A percentile compares a stretch with the other conserved stretches of the same genome.
Evolutionary conservation across 2,797 vertebrate genomes (phyloP).

Genomic region (Muscicapa striata): DNA sequence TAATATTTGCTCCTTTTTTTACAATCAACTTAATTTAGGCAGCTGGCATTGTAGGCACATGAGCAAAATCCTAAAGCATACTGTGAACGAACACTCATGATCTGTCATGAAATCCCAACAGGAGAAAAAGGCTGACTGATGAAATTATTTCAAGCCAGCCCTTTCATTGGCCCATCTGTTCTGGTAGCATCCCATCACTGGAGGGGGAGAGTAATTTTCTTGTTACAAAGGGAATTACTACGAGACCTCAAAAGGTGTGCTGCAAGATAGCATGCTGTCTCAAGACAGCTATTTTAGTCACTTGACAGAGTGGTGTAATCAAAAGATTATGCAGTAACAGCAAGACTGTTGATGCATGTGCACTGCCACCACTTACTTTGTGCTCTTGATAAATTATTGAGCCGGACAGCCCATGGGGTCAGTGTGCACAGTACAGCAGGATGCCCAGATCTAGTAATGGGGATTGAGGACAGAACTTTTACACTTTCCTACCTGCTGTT

Average conservation of each 20-base stretch:
- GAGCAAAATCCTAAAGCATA: not conserved
- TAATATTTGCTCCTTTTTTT: not conserved
- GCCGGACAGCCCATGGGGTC: not conserved
- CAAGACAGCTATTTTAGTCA: slow-evolving; percentile 52
- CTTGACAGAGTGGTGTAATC: slow-evolving; percentile 30
- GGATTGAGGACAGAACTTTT: not conserved
- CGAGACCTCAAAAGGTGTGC: not conserved
- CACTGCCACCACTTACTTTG: not conserved
- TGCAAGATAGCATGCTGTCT: slow-evolving; percentile 31
- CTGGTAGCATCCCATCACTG: not conserved
- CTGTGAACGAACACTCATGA: not conserved
- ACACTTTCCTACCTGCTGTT: not conserved
- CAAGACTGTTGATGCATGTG: slow-evolving; percentile 24
- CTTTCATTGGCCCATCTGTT: not conserved
- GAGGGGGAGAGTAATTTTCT: slow-evolving; percentile 10
- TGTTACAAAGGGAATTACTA: slow-evolving; percentile 3
- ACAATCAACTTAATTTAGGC: accelerated
- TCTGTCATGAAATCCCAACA: not conserved
- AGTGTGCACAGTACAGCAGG: not conserved
- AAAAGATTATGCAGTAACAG: slow-evolving; percentile 53
- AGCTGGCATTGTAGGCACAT: not conserved
- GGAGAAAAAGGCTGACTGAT: not conserved
- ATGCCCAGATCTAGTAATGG: not conserved
- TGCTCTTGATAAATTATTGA: not conserved
- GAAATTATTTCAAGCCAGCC: not conserved